phyloP scores from a whole-genome alignment of 2,113 vertebrate species.

The Fregata magnificens region DNA sequence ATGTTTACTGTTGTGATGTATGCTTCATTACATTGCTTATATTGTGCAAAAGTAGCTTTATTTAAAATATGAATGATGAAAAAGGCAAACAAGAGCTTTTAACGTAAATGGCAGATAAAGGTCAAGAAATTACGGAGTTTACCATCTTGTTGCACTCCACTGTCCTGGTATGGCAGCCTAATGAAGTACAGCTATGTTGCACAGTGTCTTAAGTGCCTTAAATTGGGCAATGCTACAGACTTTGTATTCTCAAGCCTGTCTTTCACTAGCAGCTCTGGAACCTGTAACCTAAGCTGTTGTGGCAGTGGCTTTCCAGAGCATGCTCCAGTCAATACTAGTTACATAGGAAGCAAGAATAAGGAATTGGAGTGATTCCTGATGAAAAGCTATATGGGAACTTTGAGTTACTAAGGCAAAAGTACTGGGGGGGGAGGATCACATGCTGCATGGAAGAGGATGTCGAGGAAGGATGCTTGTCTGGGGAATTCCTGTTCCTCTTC shows the following conservation, averaged over 20 bases:
- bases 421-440: too few relatives aligned
- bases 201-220: background rate
- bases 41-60: background rate
- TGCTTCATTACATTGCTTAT: background rate
- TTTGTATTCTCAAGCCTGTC: background rate
- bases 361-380: background rate
- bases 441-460: background rate
- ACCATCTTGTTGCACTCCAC: background rate
- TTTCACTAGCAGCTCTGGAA: background rate
- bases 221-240: background rate
- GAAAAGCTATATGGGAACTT: background rate
- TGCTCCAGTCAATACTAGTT: background rate
- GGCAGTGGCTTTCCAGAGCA: background rate
- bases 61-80: background rate
- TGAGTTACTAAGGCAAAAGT: background rate
- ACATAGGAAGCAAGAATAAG: background rate
- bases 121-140: background rate
- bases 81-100: background rate
- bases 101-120: background rate
- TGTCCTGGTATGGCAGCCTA: background rate
- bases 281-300: background rate
- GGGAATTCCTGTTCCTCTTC: background rate
- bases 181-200: background rate
- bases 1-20: background rate
- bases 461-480: background rate